Evolutionary conservation across 2,113 vertebrate genomes (phyloP).

Genomic region (Felis catus): DNA sequence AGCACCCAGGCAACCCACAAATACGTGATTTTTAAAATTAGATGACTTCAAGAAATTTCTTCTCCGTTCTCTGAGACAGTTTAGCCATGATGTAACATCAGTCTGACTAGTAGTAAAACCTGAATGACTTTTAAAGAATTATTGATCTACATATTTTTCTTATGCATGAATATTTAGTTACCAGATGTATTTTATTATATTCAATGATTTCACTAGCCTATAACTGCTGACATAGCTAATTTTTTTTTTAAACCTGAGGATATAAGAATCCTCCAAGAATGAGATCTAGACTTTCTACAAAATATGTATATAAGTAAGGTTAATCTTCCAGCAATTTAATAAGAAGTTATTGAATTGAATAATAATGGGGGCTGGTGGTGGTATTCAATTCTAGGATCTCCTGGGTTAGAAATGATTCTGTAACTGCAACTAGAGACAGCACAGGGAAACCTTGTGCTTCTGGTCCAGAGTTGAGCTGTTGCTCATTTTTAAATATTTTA

Average conservation of each 20-base stretch:
- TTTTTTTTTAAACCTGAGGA: background rate
- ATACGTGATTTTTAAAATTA: background rate
- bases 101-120: background rate
- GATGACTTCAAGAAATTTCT: background rate
- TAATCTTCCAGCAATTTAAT: constrained; percentile 9
- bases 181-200: background rate
- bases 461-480: background rate
- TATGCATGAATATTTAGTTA: background rate
- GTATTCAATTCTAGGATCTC: background rate
- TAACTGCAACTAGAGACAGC: background rate
- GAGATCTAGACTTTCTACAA: background rate
- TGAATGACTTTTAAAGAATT: background rate
- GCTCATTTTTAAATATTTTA: constrained; percentile 9
- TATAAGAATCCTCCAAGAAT: background rate
- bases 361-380: background rate
- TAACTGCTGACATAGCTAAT: background rate
- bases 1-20: background rate
- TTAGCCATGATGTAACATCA: background rate
- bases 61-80: background rate
- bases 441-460: background rate
- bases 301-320: background rate
- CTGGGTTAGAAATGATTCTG: background rate
- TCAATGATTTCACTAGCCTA: background rate
- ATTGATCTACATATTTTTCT: background rate
- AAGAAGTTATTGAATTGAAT: constrained; percentile 7